These are phyloP conservation scores for Hipposideros larvatus DNA, from an alignment of 2,797 vertebrate species.

Conservation along the genomic window DNA sequence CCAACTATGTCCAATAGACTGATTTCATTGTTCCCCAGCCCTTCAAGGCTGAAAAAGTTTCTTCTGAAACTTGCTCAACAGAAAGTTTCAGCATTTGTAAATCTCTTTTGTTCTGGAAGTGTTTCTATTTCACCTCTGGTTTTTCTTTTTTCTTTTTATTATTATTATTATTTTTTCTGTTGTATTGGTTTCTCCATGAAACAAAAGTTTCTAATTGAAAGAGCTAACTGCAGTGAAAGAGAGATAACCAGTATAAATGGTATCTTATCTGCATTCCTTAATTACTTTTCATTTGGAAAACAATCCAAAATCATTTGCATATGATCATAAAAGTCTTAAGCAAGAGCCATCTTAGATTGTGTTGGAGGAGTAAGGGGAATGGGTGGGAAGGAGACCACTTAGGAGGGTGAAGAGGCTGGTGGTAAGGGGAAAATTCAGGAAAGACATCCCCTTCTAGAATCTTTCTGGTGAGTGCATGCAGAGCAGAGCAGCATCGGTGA, in stretches of 20 bases:
- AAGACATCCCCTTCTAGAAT: neutral
- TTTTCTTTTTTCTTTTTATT: neutral
- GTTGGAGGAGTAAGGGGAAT: neutral
- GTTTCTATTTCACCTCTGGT: neutral
- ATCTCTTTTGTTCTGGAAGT: neutral
- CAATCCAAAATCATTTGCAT: neutral
- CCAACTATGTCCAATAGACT: neutral
- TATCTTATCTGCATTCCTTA: neutral
- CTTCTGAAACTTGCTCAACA: neutral
- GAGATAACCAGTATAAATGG: neutral
- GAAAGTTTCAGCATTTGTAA: constrained; percentile 1
- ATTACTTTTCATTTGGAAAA: constrained; percentile 23
- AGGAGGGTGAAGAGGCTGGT: neutral
- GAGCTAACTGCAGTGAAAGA: neutral
- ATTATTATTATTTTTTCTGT: neutral
- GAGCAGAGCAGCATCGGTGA: constrained; percentile 29
- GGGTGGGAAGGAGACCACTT: neutral
- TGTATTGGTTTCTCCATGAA: neutral
- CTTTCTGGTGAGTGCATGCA: neutral
- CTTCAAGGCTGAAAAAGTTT: neutral
- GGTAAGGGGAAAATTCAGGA: neutral
- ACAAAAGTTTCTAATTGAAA: constrained; percentile 6
- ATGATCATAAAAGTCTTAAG: neutral
- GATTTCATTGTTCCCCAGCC: neutral
- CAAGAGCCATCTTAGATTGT: neutral